Evolutionary conservation across 1,140 invertebrate species (phyloP).

Genomic region (Adoxophyes honmai): DNA sequence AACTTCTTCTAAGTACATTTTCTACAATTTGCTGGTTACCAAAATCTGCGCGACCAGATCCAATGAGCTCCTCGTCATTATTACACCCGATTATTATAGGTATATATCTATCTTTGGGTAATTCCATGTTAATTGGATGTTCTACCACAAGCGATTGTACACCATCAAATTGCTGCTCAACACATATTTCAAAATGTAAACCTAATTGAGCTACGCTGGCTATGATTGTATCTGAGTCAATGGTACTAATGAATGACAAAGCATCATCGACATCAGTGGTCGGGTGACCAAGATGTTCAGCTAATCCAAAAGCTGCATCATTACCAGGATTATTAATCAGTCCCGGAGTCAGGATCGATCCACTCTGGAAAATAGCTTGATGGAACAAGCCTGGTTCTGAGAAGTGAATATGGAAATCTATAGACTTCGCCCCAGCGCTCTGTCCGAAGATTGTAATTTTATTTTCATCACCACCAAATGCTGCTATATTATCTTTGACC

Average conservation of each 20-base stretch:
- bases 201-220: not conserved
- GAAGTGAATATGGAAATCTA: not conserved
- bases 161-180: not conserved
- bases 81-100: conserved; percentile 8
- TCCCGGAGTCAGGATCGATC: not conserved
- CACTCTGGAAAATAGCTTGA: not conserved
- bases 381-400: not conserved
- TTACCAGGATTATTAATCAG: not conserved
- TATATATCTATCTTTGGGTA: not conserved
- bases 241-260: not conserved
- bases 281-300: not conserved
- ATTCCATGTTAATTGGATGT: not conserved
- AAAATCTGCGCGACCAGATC: not conserved
- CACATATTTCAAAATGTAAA: not conserved
- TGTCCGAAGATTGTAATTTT: not conserved
- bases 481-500: not conserved
- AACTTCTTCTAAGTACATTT: not conserved
- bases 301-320: not conserved
- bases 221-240: not conserved
- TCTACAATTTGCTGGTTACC: not conserved
- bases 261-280: not conserved
- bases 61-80: not conserved
- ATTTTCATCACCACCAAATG: not conserved
- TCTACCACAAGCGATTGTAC: not conserved
- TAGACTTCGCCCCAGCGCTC: not conserved